Evolutionary conservation across 2,113 vertebrate genomes (phyloP).

Genomic region (Cynopterus brachyotis): DNA sequence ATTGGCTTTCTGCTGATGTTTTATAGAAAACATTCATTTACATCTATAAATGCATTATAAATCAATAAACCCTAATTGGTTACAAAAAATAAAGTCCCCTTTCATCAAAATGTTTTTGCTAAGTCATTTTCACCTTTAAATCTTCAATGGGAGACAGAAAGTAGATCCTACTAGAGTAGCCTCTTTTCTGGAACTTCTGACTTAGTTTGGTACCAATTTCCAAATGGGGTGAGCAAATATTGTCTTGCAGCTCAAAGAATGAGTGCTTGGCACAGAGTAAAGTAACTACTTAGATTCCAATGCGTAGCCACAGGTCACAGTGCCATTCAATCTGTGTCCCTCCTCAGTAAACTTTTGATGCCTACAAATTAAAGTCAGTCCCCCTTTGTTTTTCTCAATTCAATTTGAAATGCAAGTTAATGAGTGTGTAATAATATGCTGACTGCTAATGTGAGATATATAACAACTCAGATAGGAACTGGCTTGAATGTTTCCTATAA

Average conservation of each 20-base stretch:
- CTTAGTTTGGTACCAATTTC: not conserved
- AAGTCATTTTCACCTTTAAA: conserved; percentile 49
- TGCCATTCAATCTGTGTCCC: no score
- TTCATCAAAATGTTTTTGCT: conserved; percentile 18
- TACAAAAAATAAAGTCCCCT: not conserved
- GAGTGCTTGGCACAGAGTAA: accelerated
- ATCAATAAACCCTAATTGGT: not conserved
- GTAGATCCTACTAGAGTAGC: not conserved
- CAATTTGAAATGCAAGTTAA: not conserved
- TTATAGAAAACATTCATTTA: not conserved
- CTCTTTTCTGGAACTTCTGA: not conserved
- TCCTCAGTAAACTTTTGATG: not conserved
- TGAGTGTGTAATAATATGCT: not conserved
- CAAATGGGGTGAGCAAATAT: not conserved
- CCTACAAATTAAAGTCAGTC: not conserved
- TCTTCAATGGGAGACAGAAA: not conserved
- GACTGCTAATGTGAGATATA: not conserved
- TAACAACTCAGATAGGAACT: not conserved
- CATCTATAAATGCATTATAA: not conserved
- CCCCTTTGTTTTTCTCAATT: not conserved
- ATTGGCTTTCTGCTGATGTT: not conserved
- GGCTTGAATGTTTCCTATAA: not conserved
- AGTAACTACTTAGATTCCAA: not conserved
- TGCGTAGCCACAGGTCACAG: no score
- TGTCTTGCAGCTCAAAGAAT: not conserved